Evolutionary conservation across 2,888 invertebrate species (phyloP).

Genomic region (Laspeyria flexula): DNA sequence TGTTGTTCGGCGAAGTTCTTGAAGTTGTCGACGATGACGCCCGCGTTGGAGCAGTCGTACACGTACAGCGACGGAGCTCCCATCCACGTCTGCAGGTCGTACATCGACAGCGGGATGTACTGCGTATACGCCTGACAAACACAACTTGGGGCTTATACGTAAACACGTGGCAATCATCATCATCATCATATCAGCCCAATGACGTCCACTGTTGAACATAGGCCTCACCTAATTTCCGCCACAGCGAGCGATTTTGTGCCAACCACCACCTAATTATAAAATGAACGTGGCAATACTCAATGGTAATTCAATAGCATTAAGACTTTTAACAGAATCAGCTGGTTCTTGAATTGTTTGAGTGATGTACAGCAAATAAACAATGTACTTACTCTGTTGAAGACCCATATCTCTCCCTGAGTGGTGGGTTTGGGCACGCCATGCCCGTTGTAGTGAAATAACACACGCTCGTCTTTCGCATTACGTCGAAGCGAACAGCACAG

Average conservation of each 20-base stretch:
- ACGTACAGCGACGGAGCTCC: slow-evolving; percentile 99
- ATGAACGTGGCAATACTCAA: too few species aligned
- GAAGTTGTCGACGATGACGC: slow-evolving; percentile 97
- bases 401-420: slow-evolving; percentile 99
- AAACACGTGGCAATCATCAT: too few species aligned
- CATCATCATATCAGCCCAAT: too few species aligned
- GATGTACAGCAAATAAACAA: too few species aligned
- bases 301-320: too few species aligned
- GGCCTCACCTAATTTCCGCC: too few species aligned
- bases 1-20: slow-evolving; percentile 96
- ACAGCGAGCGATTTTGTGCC: too few species aligned
- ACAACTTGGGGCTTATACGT: too few species aligned
- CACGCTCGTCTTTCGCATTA: slow-evolving; percentile 99
- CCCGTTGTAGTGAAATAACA: slow-evolving; percentile 99
- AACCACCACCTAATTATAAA: too few species aligned
- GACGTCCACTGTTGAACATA: too few species aligned
- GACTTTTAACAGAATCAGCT: too few species aligned
- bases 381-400: slow-evolving; percentile 95
- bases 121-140: slow-evolving; percentile 95
- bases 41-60: slow-evolving; percentile 99
- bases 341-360: too few species aligned
- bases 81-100: slow-evolving; percentile 99
- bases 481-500: slow-evolving; percentile 96
- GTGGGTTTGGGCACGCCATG: slow-evolving; percentile 99
- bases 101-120: slow-evolving; percentile 99